Evolutionary conservation across 2,113 vertebrate species (phyloP).

Genomic region (Hassar affinis): DNA sequence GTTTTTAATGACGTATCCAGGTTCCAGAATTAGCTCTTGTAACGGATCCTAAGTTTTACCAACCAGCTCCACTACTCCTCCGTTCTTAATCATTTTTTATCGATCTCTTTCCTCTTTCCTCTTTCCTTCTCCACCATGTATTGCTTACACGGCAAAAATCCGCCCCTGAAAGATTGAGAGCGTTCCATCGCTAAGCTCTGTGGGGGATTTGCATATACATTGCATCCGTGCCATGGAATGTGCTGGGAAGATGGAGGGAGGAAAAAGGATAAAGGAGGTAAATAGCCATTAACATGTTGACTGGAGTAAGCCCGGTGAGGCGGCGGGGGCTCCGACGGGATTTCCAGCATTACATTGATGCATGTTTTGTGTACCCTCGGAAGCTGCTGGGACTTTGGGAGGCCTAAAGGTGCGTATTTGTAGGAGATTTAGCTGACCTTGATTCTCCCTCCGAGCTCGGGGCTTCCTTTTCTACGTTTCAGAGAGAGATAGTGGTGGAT

Average conservation of each 20-base stretch:
- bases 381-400: conserved; percentile 47
- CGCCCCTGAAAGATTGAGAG: conserved; percentile 57
- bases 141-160: conserved; percentile 68
- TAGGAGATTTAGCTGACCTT: conserved; percentile 23
- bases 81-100: conserved; percentile 57
- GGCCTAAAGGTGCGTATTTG: conserved; percentile 25
- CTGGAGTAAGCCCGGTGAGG: conserved; percentile 59
- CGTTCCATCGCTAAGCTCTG: conserved; percentile 47
- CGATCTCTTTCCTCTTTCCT: conserved; percentile 59
- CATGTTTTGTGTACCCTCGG: conserved; percentile 56
- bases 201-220: conserved; percentile 68
- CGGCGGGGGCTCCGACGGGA: conserved; percentile 23
- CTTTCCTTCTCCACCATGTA: conserved; percentile 59
- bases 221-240: conserved; percentile 61
- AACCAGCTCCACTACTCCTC: conserved; percentile 58
- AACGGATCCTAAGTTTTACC: background rate
- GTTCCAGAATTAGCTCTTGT: background rate
- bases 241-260: conserved; percentile 44
- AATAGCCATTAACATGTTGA: conserved; percentile 62
- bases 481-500: background rate
- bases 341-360: conserved; percentile 52
- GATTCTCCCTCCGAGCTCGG: background rate
- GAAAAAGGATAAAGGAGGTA: conserved; percentile 48
- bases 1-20: background rate
- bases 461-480: background rate